These are phyloP conservation scores for Cebidichthys violaceus DNA, from an alignment of 2,113 vertebrate species.

Conservation along the genomic window DNA sequence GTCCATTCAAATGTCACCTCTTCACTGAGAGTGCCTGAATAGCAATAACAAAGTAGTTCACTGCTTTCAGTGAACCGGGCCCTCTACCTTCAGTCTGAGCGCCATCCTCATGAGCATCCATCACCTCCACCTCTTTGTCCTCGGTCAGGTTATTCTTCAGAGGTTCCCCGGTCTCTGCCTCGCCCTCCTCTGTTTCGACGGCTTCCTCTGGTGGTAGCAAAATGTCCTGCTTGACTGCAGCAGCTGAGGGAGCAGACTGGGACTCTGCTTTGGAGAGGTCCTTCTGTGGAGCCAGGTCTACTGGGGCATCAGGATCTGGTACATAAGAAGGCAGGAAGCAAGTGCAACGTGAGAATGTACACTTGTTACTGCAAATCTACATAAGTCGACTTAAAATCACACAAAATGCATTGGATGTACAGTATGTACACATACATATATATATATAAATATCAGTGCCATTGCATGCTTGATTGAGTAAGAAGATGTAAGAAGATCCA, in stretches of 20 bases:
- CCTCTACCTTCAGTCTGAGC: conserved; percentile 56
- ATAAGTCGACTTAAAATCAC: not conserved
- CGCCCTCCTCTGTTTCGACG: conserved; percentile 7
- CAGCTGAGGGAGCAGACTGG: conserved; percentile 21
- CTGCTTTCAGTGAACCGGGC: not conserved
- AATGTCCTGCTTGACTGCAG: conserved; percentile 27
- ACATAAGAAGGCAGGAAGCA: not conserved
- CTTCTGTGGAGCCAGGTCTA: conserved; percentile 14
- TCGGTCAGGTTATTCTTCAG: conserved; percentile 50
- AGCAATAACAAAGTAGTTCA: not conserved
- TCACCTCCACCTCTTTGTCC: conserved; percentile 50
- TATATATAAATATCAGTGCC: not conserved
- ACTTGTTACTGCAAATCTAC: conserved; percentile 2
- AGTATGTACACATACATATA: not conserved
- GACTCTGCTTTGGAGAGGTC: conserved; percentile 29
- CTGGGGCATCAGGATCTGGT: conserved; percentile 6
- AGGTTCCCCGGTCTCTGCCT: conserved; percentile 26
- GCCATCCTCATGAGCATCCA: conserved; percentile 64
- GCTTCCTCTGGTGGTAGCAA: conserved; percentile 41
- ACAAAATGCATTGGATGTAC: not conserved
- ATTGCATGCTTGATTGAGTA: conserved; percentile 2
- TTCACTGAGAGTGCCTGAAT: not conserved
- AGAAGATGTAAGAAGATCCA: not conserved
- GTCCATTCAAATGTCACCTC: not conserved
- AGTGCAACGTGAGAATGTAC: not conserved